A percentile compares a stretch with the other conserved stretches of the same genome.
phyloP scores from a whole-genome alignment of 2,888 invertebrate genomes.

The Drosophila suboccidentalis region DNA sequence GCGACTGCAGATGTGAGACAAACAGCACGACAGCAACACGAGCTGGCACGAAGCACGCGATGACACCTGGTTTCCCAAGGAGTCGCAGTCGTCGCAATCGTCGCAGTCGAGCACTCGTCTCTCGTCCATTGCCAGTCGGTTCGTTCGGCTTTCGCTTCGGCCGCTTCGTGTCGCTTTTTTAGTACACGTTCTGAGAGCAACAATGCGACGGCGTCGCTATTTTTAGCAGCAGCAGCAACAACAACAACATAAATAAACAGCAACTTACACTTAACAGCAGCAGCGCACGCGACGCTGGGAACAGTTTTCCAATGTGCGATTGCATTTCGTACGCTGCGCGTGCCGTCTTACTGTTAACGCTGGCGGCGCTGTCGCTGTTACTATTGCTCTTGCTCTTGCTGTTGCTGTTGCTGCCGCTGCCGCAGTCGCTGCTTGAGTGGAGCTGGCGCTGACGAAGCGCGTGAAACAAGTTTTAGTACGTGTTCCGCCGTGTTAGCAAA shows the following conservation, averaged over 20 bases:
- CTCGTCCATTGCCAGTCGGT: background rate
- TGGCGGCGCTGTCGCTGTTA: constrained; percentile 28
- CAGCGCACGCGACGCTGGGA: constrained; percentile 54
- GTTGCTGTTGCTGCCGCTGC: constrained; percentile 6
- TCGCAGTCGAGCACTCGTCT: background rate
- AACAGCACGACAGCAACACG: constrained; percentile 11
- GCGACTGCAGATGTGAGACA: constrained; percentile 8
- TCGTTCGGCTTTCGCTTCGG: constrained; percentile 14
- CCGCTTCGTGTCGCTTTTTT: constrained; percentile 45
- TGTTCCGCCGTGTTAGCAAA: constrained; percentile 85
- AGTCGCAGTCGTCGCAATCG: constrained; percentile 41
- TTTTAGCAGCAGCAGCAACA: constrained; percentile 25
- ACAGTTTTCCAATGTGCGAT: constrained; percentile 41
- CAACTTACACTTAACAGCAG: constrained; percentile 3
- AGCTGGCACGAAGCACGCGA: constrained; percentile 17
- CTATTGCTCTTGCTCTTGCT: constrained; percentile 11
- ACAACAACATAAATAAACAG: constrained; percentile 2
- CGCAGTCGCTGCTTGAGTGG: constrained; percentile 7
- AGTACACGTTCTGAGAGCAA: constrained; percentile 51
- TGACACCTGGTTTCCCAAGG: constrained; percentile 66
- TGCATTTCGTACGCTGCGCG: constrained; percentile 43
- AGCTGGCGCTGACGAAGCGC: constrained; percentile 42
- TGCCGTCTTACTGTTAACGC: constrained; percentile 47
- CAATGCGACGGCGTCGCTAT: constrained; percentile 45
- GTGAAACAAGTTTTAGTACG: constrained; percentile 85